These are phyloP conservation scores for Pteria penguin DNA, from an alignment of 2,888 invertebrate genomes.

Conservation along the genomic window DNA sequence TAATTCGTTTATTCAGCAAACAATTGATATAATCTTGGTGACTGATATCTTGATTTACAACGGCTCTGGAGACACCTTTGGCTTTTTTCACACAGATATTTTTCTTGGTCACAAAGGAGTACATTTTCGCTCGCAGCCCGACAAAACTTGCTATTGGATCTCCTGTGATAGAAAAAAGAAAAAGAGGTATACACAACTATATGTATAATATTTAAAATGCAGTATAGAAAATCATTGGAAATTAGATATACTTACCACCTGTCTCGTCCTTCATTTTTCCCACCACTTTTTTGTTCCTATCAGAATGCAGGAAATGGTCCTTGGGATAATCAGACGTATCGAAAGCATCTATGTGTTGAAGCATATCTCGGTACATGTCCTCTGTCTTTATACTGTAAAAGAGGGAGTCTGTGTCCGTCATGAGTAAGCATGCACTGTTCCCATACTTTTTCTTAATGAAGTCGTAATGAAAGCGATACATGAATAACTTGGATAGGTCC, in stretches of 20 bases:
- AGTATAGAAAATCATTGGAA: no score
- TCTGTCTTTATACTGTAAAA: background rate
- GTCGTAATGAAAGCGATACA: conserved; percentile 34
- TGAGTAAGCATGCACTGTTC: background rate
- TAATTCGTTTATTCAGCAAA: background rate
- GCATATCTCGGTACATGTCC: background rate
- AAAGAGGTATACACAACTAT: no score
- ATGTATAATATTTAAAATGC: no score
- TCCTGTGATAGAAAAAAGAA: conserved; percentile 1
- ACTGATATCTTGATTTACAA: background rate
- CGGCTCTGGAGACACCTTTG: conserved; percentile 9
- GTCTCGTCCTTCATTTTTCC: conserved; percentile 5
- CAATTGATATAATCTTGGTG: background rate
- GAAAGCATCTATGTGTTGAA: background rate
- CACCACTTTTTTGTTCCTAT: background rate
- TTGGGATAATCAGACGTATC: conserved; percentile 2
- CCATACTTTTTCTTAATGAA: conserved; percentile 24
- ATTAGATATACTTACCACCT: no score
- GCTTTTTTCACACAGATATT: background rate
- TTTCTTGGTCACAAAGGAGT: conserved; percentile 9
- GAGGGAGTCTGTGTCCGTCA: conserved; percentile 25
- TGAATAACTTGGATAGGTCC: conserved; percentile 18
- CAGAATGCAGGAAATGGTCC: background rate
- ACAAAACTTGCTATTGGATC: conserved; percentile 9
- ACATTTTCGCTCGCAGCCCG: conserved; percentile 22